A percentile compares a stretch with the other conserved stretches of the same genome.
phyloP scores from a whole-genome alignment of 2,113 vertebrate genomes.

The Nipponia nippon region DNA sequence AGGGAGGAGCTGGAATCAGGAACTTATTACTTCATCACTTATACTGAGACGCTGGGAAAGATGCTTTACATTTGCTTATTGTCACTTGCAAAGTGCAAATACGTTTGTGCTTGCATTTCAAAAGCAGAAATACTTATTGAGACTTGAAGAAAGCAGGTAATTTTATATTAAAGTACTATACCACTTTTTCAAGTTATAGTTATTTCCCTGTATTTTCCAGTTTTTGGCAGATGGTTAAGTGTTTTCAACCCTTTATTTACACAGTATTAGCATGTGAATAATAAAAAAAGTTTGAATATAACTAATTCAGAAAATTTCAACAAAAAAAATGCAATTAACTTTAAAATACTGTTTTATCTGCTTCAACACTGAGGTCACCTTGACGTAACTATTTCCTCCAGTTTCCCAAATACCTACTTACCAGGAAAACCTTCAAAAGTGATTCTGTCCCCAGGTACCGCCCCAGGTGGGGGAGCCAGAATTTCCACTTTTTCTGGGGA shows the following conservation, averaged over 20 bases:
- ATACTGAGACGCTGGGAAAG: not conserved
- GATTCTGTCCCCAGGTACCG: conserved; percentile 87
- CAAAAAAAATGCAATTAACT: not conserved
- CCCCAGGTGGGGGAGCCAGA: conserved; percentile 83
- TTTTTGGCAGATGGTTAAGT: not conserved
- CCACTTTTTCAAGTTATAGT: not conserved
- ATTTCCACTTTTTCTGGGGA: conserved; percentile 91
- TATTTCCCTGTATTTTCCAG: not conserved
- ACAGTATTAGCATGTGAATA: not conserved
- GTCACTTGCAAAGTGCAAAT: not conserved
- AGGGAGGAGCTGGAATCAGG: not conserved
- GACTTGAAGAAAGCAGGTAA: not conserved
- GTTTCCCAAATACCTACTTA: conserved; percentile 48
- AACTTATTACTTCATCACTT: not conserved
- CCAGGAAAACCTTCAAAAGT: conserved; percentile 87
- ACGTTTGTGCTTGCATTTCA: not conserved
- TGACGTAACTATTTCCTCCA: not conserved
- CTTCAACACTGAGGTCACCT: not conserved
- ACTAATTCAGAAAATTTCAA: not conserved
- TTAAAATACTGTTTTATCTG: not conserved
- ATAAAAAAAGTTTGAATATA: not conserved
- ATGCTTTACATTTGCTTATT: not conserved
- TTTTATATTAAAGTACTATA: not conserved
- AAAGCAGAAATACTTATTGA: not conserved
- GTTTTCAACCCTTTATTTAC: not conserved